A percentile compares a stretch with the other conserved stretches of the same genome.
Evolutionary conservation across 2,113 vertebrate genomes (phyloP).

Genomic region (Megatriorchis doriae): DNA sequence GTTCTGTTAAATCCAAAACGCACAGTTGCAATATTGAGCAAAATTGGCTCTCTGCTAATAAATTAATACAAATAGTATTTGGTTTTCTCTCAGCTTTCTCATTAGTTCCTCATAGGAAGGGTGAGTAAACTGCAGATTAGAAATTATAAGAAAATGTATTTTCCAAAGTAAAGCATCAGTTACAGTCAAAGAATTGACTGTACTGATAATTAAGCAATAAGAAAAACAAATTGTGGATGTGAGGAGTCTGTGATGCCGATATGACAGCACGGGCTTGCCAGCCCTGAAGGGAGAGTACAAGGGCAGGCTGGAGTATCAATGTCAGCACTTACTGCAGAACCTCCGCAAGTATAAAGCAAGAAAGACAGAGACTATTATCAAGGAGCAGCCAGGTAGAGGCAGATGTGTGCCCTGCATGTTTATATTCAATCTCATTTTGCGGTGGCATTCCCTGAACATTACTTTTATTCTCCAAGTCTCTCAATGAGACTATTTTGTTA

Average conservation of each 20-base stretch:
- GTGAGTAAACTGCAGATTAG: background rate
- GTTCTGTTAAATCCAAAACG: background rate
- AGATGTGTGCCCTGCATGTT: accelerated
- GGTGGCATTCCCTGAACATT: background rate
- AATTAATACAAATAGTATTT: slow-evolving; percentile 7
- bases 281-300: background rate
- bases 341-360: background rate
- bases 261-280: background rate
- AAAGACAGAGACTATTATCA: background rate
- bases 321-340: background rate
- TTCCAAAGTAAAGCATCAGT: background rate
- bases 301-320: background rate
- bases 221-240: background rate
- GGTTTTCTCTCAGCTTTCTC: background rate
- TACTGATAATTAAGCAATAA: background rate
- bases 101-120: background rate
- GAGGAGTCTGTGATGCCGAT: background rate
- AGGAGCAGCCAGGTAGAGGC: background rate
- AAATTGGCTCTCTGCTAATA: background rate
- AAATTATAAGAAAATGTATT: background rate
- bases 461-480: background rate
- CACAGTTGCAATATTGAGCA: background rate
- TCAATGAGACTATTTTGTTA: background rate
- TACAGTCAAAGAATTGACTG: background rate
- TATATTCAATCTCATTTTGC: background rate